Base-by-base conservation (phyloP, 1,140 invertebrate species). In the Tetramorium simillimum region DNA sequence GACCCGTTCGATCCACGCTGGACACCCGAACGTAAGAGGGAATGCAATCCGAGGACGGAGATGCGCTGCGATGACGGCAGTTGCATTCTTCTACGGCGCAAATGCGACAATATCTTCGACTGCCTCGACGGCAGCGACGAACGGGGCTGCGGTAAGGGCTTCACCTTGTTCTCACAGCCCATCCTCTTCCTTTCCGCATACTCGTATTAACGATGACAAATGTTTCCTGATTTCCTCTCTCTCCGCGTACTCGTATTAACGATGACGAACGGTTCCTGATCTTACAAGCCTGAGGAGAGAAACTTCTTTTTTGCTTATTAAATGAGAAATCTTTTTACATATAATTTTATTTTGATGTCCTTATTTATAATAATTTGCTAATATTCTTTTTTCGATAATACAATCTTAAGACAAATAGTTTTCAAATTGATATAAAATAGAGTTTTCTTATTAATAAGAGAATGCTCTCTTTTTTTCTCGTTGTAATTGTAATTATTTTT, bases 121-220 rank as follows among this genome's bases (percentile, higher is more conserved):
- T 97, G 96, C 92, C 89, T 92, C 53, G 96, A 97, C 94, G 94
- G 94, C 85, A 96, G 95, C 85, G 96, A 97, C 88, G 96, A 96
- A 89, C 69, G 80, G 1, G 92, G 93, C 10, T 96, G 96, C 87
- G 92, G 94, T 94, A 93, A 94, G 91, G 89, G 90, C 89, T 92
- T 91, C 58, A 77, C 53, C 37, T 53, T n/a, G 5, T 62, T 49
- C 7, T 43, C 24, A n/a, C 51, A 43, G 1, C 28, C 56, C 51
- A 21, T 72, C 28, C 18, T 43, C 33, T 56, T 37, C 56, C 33
- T 33, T 56, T 37, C 16, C 33, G 28, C 21, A 46, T 18, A 24
- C 21, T 80, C 53, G 10, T 81, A 69, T 51, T 80, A 67, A 81
- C 43, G 62, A 81, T 69, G 77, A 69, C 77, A 69, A 69, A 81